These are phyloP conservation scores for Gopherus flavomarginatus DNA, from an alignment of 2,113 vertebrate species.

Conservation along the genomic window DNA sequence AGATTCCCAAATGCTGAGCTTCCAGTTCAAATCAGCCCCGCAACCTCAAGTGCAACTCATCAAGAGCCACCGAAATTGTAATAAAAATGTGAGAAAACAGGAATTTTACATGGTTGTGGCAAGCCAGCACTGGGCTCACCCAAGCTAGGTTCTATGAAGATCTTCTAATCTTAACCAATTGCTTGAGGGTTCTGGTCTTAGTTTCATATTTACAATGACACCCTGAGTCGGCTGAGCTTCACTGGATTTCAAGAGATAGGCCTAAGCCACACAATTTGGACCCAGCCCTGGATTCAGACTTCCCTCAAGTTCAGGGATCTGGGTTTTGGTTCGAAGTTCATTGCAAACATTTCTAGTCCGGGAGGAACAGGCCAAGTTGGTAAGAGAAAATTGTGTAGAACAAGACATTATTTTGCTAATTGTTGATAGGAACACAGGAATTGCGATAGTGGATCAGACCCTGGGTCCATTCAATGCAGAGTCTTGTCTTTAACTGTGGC, in stretches of 20 bases:
- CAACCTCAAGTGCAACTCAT: neutral
- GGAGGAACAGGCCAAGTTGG: neutral
- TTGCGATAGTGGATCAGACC: neutral
- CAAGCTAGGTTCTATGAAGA: neutral
- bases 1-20: neutral
- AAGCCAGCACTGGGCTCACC: neutral
- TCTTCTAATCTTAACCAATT: neutral
- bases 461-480: neutral
- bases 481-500: neutral
- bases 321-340: neutral
- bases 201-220: neutral
- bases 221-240: neutral
- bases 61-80: neutral
- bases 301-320: neutral
- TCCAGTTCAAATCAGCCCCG: neutral
- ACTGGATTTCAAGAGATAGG: neutral
- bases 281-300: neutral
- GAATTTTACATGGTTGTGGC: accelerated
- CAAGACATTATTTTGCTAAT: neutral
- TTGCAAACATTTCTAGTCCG: neutral
- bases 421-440: neutral
- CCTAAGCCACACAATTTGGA: neutral
- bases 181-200: neutral
- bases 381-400: neutral
- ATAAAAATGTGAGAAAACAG: neutral